Evolutionary conservation across 2,888 invertebrate species (phyloP).

Genomic region (Elaeidobius kamerunicus): DNA sequence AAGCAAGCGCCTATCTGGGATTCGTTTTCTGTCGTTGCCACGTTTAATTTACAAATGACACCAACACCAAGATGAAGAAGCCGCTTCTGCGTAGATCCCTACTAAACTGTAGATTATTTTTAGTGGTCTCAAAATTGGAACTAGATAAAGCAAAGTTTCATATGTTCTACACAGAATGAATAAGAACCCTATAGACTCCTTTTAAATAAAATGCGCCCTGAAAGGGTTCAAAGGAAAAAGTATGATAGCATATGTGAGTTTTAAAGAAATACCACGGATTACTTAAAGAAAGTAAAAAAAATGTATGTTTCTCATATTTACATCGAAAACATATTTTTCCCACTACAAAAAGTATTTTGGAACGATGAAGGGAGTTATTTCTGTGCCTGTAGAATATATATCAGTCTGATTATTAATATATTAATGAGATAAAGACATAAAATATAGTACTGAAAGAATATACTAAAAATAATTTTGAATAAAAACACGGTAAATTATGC

Average conservation of each 20-base stretch:
- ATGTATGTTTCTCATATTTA: slow-evolving; percentile 1
- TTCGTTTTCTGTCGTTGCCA: too few species aligned
- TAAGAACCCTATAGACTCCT: slow-evolving; percentile 16
- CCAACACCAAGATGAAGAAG: slow-evolving; percentile 8
- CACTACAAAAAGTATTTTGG: not conserved
- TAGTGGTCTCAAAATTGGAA: slow-evolving; percentile 10
- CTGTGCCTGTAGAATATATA: not conserved
- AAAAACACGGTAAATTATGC: too few species aligned
- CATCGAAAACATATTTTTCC: slow-evolving; percentile 6
- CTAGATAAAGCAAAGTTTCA: slow-evolving; percentile 9
- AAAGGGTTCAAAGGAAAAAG: slow-evolving; percentile 10
- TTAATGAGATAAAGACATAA: not conserved
- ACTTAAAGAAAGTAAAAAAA: slow-evolving; percentile 18
- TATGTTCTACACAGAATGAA: slow-evolving; percentile 12
- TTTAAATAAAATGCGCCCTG: slow-evolving; percentile 17
- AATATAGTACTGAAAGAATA: not conserved
- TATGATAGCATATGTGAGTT: slow-evolving; percentile 20
- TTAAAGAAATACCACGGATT: slow-evolving; percentile 21
- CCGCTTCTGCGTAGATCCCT: slow-evolving; percentile 17
- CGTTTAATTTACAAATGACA: too few species aligned
- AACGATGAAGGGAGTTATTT: not conserved
- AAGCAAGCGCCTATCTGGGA: too few species aligned
- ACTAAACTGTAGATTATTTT: slow-evolving; percentile 19
- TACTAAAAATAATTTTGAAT: too few species aligned
- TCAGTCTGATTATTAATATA: not conserved